Percentiles rank a stretch among this genome's conserved stretches.
These are phyloP conservation scores for Plagiodera versicolora DNA, from an alignment of 2,888 invertebrate species.

Conservation along the genomic window DNA sequence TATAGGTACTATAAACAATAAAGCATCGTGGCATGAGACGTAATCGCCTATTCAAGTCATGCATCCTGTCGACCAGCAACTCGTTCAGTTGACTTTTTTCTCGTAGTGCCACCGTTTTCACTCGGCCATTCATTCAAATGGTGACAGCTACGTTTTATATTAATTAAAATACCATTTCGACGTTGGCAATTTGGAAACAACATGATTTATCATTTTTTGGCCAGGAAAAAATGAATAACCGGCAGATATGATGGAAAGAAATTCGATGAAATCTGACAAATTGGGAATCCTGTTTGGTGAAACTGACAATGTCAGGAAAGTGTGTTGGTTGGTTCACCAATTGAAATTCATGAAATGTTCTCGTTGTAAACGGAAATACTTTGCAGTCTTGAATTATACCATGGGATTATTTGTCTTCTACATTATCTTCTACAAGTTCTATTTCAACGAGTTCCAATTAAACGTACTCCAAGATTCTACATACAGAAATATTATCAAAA, in stretches of 20 bases:
- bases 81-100: slow-evolving; percentile 21
- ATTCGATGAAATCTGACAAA: neutral
- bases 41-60: slow-evolving; percentile 26
- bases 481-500: too few species aligned
- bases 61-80: slow-evolving; percentile 23
- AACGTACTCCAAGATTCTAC: too few species aligned
- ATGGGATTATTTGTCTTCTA: too few species aligned
- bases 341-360: too few species aligned
- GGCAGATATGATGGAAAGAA: neutral
- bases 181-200: neutral
- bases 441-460: too few species aligned
- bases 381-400: too few species aligned
- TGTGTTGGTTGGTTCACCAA: too few species aligned
- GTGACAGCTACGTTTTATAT: slow-evolving; percentile 24
- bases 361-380: too few species aligned
- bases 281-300: neutral
- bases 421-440: too few species aligned
- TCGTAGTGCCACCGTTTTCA: slow-evolving; percentile 19
- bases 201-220: neutral
- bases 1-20: neutral
- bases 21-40: neutral
- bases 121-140: slow-evolving; percentile 21
- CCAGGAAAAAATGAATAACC: neutral
- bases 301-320: neutral
- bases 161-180: slow-evolving; percentile 17